Base-by-base conservation (phyloP, 2,888 invertebrate species). In the Thecophora atra region DNA sequence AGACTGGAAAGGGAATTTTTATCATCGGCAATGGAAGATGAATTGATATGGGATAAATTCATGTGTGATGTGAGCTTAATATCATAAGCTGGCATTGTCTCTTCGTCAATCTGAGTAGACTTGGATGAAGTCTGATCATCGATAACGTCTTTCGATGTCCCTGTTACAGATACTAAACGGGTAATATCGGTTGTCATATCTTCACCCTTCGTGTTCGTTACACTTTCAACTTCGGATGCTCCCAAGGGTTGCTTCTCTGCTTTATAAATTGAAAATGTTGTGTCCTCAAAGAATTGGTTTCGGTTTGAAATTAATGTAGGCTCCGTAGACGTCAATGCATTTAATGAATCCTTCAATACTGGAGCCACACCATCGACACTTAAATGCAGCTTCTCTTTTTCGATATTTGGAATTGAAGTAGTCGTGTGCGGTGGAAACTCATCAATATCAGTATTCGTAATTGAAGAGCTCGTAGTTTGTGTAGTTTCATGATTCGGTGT, bases 1-100 rank as follows among this genome's bases (percentile, higher is more conserved):
- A 52, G 44, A 13, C 78, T 74, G n/a, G 75, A 54, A 26, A 52
- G 5, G 13, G 19, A 15, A n/a, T 21, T 17, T 21, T 66, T 62
- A 28, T 66, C 62, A 1, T 71, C 44, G 56, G 7, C 17, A 17
- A n/a, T 47, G 17, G 64, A 17, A 28, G 70, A 21, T 44, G 67
- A 15, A 13, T 47, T 19, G n/a, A 44, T 70, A 13, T 44, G 44
- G 7, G 28, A 47, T 30, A 54, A 30, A 21, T 19, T 17, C n/a
- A 2, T n/a, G 1, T 44, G 30, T 47, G 47, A 47, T 47, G 15
- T 47, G 0, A 5, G 17, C 17, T n/a, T 47, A 11, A 47, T 47
- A n/a, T 47, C 7, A 44, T 7, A 44, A 13, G 13, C 13, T 13
- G 7, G 44, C 13, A 44, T 7, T 13, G 44, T n/a, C n/a, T 44